phyloP scores from a whole-genome alignment of 1,140 invertebrate species.

The Plodia interpunctella region DNA sequence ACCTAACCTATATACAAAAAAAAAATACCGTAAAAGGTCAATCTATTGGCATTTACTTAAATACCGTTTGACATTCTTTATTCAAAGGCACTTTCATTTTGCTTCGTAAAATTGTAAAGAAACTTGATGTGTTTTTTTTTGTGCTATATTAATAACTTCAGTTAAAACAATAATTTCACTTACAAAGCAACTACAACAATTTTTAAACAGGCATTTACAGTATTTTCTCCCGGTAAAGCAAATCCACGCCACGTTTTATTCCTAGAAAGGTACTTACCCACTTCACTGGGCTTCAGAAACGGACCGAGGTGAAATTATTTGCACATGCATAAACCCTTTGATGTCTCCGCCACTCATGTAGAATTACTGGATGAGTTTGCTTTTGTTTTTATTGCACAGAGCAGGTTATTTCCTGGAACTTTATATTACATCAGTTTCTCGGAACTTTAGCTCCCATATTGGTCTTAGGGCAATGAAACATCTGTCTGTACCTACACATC shows the following conservation, averaged over 20 bases:
- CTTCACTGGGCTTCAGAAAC: conserved; percentile 24
- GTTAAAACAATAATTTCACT: too few relatives aligned
- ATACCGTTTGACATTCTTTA: conserved; percentile 1
- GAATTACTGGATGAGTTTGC: conserved; percentile 1
- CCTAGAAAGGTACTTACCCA: conserved; percentile 1
- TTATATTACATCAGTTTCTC: not conserved
- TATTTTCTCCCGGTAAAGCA: not conserved
- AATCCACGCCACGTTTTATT: not conserved
- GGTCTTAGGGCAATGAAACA: too few relatives aligned
- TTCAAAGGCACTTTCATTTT: not conserved
- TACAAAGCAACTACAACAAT: too few relatives aligned
- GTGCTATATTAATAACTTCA: too few relatives aligned
- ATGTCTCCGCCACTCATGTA: conserved; percentile 22
- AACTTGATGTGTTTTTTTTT: too few relatives aligned
- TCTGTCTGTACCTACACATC: too few relatives aligned
- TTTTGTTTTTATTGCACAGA: not conserved
- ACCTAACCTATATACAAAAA: not conserved
- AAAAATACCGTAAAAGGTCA: not conserved
- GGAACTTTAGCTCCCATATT: too few relatives aligned
- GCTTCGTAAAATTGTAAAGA: too few relatives aligned
- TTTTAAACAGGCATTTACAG: too few relatives aligned
- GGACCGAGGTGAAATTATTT: conserved; percentile 29
- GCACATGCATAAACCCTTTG: conserved; percentile 47
- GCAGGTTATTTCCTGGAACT: too few relatives aligned
- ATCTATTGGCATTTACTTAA: not conserved